Evolutionary conservation across 1,140 invertebrate genomes (phyloP), one percentile per base, ranked within the genome.

Genomic region (Drosophila sulfurigaster): DNA sequence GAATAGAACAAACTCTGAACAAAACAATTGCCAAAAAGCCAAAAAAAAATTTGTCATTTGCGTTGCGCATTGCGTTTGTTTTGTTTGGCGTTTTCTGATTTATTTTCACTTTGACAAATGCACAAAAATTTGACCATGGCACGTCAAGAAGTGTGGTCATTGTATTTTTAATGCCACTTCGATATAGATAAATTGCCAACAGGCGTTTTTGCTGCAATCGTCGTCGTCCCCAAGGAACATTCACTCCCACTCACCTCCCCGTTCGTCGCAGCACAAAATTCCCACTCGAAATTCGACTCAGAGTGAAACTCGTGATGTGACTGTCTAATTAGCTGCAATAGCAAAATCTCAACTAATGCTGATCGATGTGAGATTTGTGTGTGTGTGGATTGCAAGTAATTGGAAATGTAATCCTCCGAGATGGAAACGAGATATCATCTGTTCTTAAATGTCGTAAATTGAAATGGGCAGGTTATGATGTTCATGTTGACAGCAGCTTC

Each of bases 121-220:
- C 83, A 87, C 83, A 88, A 83, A 89, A 83, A 89, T 88, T 83
- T 88, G 83, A 88, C 83, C 83, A 89, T 88, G 83, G 85, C 74
- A 89, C 88, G 83, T 88, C 83, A 88, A 89, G 83, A 83, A 75
- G 70, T 82, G 82, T 88, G 83, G 83, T 87, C 83, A 87, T 83
- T 88, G 83, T 88, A 89, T 88, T 83, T 83, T 83, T 81, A 88
- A 88, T 88, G 70, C 77, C 80, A 60, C 67, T 78, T 73, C 83
- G 73, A 88, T 88, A 88, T 69, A 87, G 77, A 87, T 79, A 87
- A 87, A 87, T 87, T 68, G 77, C 66, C 69, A 74, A 78, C 62
- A 87, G 82, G 71, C 75, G 81, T 57, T 16, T 30, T 16, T 10
- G 11, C 25, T 38, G 49, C 49, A 59, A 28, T 15, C 51, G 28